Conservation (phyloP, 2,797 vertebrate species). For the Hozukius guyotensis region DNA sequence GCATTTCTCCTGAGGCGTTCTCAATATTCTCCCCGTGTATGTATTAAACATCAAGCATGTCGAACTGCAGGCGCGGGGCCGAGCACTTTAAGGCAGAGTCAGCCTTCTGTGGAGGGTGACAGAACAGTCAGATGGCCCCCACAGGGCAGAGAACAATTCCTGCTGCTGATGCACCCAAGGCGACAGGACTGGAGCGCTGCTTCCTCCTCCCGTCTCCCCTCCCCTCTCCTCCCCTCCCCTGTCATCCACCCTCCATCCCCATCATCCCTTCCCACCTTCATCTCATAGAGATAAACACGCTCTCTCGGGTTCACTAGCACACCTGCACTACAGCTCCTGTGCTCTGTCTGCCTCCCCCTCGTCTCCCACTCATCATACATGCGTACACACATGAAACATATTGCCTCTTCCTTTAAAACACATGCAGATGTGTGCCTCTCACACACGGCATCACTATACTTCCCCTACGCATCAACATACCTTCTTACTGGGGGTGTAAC, state of each 20-base stretch:
- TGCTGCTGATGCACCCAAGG: constrained; percentile 76
- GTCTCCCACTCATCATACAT: not conserved
- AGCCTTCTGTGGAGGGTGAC: constrained; percentile 74
- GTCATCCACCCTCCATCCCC: constrained; percentile 41
- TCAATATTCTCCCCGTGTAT: constrained; percentile 61
- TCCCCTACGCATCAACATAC: not conserved
- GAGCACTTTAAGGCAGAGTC: constrained; percentile 69
- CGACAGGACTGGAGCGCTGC: constrained; percentile 66
- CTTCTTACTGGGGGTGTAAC: not conserved
- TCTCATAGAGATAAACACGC: constrained; percentile 30
- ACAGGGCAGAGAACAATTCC: constrained; percentile 70
- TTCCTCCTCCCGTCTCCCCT: constrained; percentile 8
- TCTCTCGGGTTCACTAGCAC: constrained; percentile 34
- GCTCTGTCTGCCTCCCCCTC: not conserved
- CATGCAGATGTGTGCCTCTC: constrained; percentile 12
- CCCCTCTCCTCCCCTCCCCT: not conserved
- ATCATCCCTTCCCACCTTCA: constrained; percentile 44
- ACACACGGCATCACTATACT: not conserved
- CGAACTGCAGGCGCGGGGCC: constrained; percentile 46
- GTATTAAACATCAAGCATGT: constrained; percentile 76
- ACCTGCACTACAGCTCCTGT: constrained; percentile 24
- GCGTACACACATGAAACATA: not conserved
- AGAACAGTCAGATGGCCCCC: constrained; percentile 75
- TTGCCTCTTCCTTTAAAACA: constrained; percentile 24
- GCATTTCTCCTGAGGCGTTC: constrained; percentile 51